These are phyloP conservation scores for Drosophila murphyi DNA, from an alignment of 1,140 invertebrate species.

Conservation along the genomic window DNA sequence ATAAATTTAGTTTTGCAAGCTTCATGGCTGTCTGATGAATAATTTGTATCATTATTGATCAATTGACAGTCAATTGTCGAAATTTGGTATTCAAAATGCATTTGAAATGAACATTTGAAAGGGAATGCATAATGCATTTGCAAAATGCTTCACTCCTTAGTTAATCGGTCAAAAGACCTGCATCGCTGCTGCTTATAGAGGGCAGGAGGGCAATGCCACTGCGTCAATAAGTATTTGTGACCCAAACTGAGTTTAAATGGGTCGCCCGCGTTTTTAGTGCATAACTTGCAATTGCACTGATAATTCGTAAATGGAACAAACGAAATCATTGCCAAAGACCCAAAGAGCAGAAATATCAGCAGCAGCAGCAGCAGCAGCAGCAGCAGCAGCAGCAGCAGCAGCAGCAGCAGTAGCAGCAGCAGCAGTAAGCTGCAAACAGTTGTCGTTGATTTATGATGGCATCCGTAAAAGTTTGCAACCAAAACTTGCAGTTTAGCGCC, in stretches of 20 bases:
- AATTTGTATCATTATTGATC: too few species aligned
- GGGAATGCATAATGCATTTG: background rate
- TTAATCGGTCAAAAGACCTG: background rate
- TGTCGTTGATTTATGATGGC: conserved; percentile 71
- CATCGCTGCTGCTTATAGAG: too few species aligned
- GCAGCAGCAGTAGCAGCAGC: background rate
- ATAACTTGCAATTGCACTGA: conserved; percentile 65
- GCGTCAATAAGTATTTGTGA: conserved; percentile 72
- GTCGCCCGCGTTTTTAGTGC: conserved; percentile 61
- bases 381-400: background rate
- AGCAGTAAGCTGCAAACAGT: conserved; percentile 30
- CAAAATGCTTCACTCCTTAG: background rate
- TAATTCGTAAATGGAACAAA: conserved; percentile 67
- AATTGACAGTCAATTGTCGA: too few species aligned
- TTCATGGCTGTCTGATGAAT: too few species aligned
- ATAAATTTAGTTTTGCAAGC: too few species aligned
- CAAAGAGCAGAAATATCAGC: background rate
- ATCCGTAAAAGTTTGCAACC: conserved; percentile 58
- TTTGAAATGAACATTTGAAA: background rate
- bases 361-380: too few species aligned
- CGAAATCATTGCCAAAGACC: conserved; percentile 33
- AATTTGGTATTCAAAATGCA: too few species aligned
- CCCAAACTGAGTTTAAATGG: conserved; percentile 61
- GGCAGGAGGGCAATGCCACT: conserved; percentile 13
- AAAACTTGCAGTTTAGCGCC: conserved; percentile 74